Evolutionary conservation across 2,113 vertebrate species (phyloP), one percentile per base, ranked within the genome.

Genomic region (Trogon surrucura): DNA sequence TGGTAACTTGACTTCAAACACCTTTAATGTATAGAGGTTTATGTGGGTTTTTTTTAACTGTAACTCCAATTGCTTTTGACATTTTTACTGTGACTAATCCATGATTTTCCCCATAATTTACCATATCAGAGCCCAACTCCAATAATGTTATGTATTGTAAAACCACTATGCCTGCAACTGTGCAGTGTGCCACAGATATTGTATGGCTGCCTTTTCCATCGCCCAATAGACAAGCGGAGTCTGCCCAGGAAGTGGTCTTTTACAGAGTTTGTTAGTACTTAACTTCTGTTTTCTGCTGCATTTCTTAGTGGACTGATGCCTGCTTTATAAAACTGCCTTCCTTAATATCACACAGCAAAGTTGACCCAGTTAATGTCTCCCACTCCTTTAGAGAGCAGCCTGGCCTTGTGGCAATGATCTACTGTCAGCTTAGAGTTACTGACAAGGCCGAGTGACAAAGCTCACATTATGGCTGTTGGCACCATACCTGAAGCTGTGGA

Each of bases 381-480:
- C 29, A 71, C 53, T 85, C 30, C 48, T 14, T 32, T 70, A 65
- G 30, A 94, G 53, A 92, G 64, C 17, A 14, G 9, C 9, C 2
- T 56, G 36, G 38, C 15, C 9, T 10, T 71, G 70, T 88, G 61
- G 34, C 45, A 75, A 87, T 89, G 75, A 93, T 65, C 80, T 91
- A 29, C 34, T 58, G 13, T 77, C 86, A 94, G 26, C 34, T 88
- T 69, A 85, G 79, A 85, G 58, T 82, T 73, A 93, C 34, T 77
- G 41, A 93, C 53, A 96, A 90, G 71, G 32, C 36, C 84, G 86
- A 88, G 54, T 62, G 82, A 85, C 77, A 93, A 96, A 90, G 32
- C 18, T 78, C 32, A 38, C 13, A 44, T 80, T 92, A 27, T 6
- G 6, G 6, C 44, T 86, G 19, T 50, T 41, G 13, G 48, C 48